A percentile compares a stretch with the other conserved stretches of the same genome.
phyloP scores from a whole-genome alignment of 92 coral and sea anemone species.

The Phenganax subtilis region DNA sequence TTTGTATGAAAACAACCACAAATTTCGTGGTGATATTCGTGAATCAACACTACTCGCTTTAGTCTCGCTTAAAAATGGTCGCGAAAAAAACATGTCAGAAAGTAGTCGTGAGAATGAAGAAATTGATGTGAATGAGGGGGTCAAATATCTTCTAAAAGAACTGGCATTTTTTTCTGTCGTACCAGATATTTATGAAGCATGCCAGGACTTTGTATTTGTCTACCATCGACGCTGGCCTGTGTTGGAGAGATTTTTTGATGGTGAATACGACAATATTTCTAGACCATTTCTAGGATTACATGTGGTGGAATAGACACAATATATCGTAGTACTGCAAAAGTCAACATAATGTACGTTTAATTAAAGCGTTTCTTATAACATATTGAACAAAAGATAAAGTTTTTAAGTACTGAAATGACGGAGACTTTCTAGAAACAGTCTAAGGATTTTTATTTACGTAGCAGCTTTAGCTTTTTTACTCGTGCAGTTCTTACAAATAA shows the following conservation, averaged over 20 bases:
- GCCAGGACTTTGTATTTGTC: conserved; percentile 63
- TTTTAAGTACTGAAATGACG: too few species aligned
- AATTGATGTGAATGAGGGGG: conserved; percentile 68
- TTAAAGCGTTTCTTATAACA: too few species aligned
- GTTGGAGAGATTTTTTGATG: conserved; percentile 62
- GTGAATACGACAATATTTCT: conserved; percentile 55
- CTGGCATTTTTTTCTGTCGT: conserved; percentile 61
- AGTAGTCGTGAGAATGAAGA: conserved; percentile 6
- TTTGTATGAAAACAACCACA: conserved; percentile 58
- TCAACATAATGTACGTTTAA: too few species aligned
- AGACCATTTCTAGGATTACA: conserved; percentile 60
- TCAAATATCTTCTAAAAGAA: conserved; percentile 61
- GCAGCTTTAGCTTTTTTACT: too few species aligned
- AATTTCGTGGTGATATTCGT: conserved; percentile 56
- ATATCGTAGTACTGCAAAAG: too few species aligned
- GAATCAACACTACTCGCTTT: conserved; percentile 59
- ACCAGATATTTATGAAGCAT: conserved; percentile 50
- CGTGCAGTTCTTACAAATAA: too few species aligned
- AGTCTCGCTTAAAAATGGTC: conserved; percentile 54
- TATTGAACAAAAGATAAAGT: too few species aligned
- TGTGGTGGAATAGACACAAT: conserved; percentile 31
- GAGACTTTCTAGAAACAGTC: too few species aligned
- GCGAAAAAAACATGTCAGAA: conserved; percentile 43
- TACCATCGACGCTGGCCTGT: conserved; percentile 81
- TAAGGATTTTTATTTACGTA: too few species aligned